A percentile compares a stretch with the other conserved stretches of the same genome.
Conservation (phyloP, 2,797 vertebrate genomes). For the Moxostoma hubbsi region DNA sequence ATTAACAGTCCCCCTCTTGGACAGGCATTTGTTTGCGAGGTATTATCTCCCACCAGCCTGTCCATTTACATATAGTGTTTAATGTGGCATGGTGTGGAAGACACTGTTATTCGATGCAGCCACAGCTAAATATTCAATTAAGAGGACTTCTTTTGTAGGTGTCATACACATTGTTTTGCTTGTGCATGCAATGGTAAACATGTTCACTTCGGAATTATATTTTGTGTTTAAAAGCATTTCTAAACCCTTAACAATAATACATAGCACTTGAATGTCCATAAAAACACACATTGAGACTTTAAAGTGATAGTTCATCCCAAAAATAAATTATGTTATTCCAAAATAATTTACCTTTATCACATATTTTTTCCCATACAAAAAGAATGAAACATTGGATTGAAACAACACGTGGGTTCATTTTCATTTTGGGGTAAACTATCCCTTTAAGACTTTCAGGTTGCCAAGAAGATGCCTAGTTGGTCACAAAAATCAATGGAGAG, state of each 20-base stretch:
- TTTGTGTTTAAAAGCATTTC: neutral
- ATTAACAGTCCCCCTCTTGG: neutral
- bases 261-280: constrained; percentile 15
- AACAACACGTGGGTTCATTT: too few species aligned
- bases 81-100: constrained; percentile 36
- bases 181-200: neutral
- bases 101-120: constrained; percentile 43
- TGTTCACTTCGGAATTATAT: constrained; percentile 19
- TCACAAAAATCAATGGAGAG: constrained; percentile 56
- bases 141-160: constrained; percentile 10
- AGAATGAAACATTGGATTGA: too few species aligned
- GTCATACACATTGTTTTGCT: constrained; percentile 25
- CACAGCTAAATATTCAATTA: constrained; percentile 41
- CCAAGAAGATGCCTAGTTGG: constrained; percentile 36
- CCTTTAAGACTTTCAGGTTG: constrained; percentile 11
- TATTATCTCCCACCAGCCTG: constrained; percentile 50
- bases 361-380: too few species aligned
- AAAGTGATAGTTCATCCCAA: too few species aligned
- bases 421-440: too few species aligned
- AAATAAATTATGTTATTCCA: too few species aligned
- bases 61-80: constrained; percentile 29
- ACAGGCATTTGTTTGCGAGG: constrained; percentile 39
- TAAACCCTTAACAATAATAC: neutral
- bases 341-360: too few species aligned
- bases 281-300: constrained; percentile 1